phyloP scores from a whole-genome alignment of 2,888 invertebrate species.

The Baronia brevicornis region DNA sequence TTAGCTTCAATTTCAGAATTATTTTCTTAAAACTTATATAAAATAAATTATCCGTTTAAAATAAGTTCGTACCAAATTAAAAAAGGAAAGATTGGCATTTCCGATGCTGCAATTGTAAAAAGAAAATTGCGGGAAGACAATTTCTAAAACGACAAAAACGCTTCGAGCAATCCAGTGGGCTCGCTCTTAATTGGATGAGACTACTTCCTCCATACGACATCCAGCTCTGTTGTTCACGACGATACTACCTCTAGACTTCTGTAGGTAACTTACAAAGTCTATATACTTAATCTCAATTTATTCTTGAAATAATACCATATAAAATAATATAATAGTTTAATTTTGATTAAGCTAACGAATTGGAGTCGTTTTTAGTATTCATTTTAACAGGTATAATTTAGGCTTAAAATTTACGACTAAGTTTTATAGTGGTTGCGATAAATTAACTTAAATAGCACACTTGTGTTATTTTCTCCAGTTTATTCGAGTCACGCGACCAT shows the following conservation, averaged over 20 bases:
- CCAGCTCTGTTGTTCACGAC: slow-evolving; percentile 21
- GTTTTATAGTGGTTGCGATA: slow-evolving; percentile 36
- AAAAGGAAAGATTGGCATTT: slow-evolving; percentile 25
- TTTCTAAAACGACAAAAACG: slow-evolving; percentile 65
- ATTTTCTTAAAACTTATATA: too few species aligned
- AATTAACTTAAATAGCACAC: slow-evolving; percentile 22
- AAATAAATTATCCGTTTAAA: too few species aligned
- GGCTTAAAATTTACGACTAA: slow-evolving; percentile 25
- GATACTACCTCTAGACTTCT: slow-evolving; percentile 25
- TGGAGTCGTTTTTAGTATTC: slow-evolving; percentile 6
- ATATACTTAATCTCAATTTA: slow-evolving; percentile 21
- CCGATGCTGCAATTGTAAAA: slow-evolving; percentile 40
- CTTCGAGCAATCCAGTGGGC: slow-evolving; percentile 65
- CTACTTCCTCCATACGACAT: slow-evolving; percentile 68
- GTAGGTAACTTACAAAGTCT: slow-evolving; percentile 36
- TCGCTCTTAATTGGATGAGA: slow-evolving; percentile 72
- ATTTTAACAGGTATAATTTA: slow-evolving; percentile 13
- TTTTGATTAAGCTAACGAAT: too few species aligned
- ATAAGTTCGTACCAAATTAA: slow-evolving; percentile 21
- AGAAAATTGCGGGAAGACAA: slow-evolving; percentile 50
- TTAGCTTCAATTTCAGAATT: too few species aligned
- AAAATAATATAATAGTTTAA: slow-evolving; percentile 14
- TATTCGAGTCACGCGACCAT: slow-evolving; percentile 43
- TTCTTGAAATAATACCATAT: slow-evolving; percentile 9
- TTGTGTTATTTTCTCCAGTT: slow-evolving; percentile 28